phyloP scores from a whole-genome alignment of 2,797 vertebrate species.

The Poecilia wingei region DNA sequence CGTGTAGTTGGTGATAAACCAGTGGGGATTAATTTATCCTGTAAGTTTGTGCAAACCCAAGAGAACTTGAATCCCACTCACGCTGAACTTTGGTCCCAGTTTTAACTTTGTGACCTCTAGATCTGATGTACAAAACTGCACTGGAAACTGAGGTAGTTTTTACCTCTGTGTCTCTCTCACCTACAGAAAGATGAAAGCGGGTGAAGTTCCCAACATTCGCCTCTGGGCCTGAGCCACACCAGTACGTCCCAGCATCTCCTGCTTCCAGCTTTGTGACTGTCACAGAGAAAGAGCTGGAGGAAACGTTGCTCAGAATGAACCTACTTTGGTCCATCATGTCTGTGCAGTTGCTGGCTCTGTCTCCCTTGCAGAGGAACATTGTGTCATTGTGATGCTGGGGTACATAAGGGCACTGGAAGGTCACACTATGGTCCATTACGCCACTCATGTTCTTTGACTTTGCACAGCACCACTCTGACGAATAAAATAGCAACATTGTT shows the following conservation, averaged over 20 bases:
- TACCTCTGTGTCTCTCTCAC: not conserved
- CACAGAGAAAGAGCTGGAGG: conserved; percentile 45
- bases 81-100: not conserved
- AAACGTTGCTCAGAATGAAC: conserved; percentile 34
- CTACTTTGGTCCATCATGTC: not conserved
- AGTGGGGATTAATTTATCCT: not conserved
- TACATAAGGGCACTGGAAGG: conserved; percentile 41
- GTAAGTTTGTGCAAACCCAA: not conserved
- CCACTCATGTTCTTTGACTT: not conserved
- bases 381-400: conserved; percentile 18
- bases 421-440: not conserved
- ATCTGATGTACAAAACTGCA: not conserved
- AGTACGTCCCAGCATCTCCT: conserved; percentile 59
- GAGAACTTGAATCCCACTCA: not conserved
- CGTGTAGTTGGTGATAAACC: not conserved
- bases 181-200: conserved; percentile 38
- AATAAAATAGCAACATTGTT: not conserved
- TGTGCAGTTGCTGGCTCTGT: conserved; percentile 20
- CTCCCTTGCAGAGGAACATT: conserved; percentile 56
- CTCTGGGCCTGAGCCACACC: conserved; percentile 46
- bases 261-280: conserved; percentile 34
- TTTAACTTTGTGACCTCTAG: not conserved
- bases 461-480: conserved; percentile 49
- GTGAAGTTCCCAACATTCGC: conserved; percentile 22
- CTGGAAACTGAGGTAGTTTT: not conserved